A percentile compares a stretch with the other conserved stretches of the same genome.
These are phyloP conservation scores for Xerus rutilus DNA, from an alignment of 2,797 vertebrate species.

Conservation along the genomic window DNA sequence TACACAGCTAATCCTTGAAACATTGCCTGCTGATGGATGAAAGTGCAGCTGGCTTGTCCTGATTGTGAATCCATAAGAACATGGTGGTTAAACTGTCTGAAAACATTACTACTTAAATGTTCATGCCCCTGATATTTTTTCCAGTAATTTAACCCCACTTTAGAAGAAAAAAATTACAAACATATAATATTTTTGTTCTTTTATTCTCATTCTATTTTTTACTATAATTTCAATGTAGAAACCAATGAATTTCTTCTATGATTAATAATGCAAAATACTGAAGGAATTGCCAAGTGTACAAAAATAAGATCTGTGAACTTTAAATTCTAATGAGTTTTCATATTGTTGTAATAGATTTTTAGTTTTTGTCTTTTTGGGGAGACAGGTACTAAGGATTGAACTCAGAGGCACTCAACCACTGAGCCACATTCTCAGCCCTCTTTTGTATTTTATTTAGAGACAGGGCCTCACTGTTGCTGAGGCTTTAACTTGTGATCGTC, in stretches of 20 bases:
- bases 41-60: background rate
- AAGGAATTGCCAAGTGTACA: background rate
- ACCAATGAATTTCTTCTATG: background rate
- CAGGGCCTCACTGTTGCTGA: too few relatives aligned
- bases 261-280: slow-evolving; percentile 3
- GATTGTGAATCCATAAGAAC: background rate
- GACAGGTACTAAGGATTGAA: too few relatives aligned
- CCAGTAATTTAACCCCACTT: slow-evolving; percentile 62
- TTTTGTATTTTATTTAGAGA: too few relatives aligned
- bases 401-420: too few relatives aligned
- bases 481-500: too few relatives aligned
- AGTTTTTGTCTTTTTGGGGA: too few relatives aligned
- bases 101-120: slow-evolving; percentile 11
- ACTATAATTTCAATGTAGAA: slow-evolving; percentile 15
- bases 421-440: too few relatives aligned
- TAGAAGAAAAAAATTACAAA: background rate
- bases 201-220: background rate
- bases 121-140: slow-evolving; percentile 76
- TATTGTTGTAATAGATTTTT: background rate
- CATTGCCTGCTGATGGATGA: slow-evolving; percentile 29
- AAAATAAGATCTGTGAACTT: slow-evolving; percentile 48
- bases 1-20: background rate
- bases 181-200: background rate
- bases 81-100: background rate
- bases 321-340: background rate